These are phyloP conservation scores for Melieria picta DNA, from an alignment of 2,888 invertebrate species.

Conservation along the genomic window DNA sequence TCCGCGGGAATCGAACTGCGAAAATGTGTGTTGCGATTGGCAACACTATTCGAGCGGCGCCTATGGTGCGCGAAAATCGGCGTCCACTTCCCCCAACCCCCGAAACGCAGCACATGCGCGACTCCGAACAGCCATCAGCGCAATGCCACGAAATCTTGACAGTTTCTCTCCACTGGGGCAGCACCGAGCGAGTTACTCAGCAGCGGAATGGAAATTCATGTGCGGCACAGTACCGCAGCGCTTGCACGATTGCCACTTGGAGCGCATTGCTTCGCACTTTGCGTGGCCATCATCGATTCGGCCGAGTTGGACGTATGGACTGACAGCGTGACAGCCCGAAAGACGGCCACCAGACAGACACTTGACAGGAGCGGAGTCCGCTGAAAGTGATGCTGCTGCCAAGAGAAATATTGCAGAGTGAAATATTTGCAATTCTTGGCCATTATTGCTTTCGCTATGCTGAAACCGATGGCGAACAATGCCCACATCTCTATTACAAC, in stretches of 20 bases:
- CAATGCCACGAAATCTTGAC: no score
- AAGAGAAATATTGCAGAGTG: no score
- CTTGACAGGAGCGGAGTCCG: no score
- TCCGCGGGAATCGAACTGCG: slow-evolving; percentile 44
- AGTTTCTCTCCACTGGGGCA: neutral
- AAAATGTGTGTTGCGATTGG: slow-evolving; percentile 31
- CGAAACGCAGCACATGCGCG: neutral
- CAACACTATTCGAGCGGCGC: neutral
- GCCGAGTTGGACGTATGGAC: no score
- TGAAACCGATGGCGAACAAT: no score
- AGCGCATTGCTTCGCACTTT: neutral
- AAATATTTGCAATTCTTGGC: no score
- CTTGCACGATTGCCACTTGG: neutral
- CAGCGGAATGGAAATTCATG: slow-evolving; percentile 9
- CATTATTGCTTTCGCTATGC: no score
- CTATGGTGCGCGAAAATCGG: slow-evolving; percentile 23
- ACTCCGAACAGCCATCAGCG: no score
- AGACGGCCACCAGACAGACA: no score
- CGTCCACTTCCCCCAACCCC: neutral
- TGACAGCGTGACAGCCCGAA: no score
- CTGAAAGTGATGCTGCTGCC: no score
- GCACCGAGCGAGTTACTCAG: slow-evolving; percentile 1
- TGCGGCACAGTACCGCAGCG: slow-evolving; percentile 7
- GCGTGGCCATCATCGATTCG: slow-evolving; percentile 21
- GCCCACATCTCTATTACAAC: no score